Base-by-base conservation (phyloP, 2,888 invertebrate species). In the Amblyteles armatorius region DNA sequence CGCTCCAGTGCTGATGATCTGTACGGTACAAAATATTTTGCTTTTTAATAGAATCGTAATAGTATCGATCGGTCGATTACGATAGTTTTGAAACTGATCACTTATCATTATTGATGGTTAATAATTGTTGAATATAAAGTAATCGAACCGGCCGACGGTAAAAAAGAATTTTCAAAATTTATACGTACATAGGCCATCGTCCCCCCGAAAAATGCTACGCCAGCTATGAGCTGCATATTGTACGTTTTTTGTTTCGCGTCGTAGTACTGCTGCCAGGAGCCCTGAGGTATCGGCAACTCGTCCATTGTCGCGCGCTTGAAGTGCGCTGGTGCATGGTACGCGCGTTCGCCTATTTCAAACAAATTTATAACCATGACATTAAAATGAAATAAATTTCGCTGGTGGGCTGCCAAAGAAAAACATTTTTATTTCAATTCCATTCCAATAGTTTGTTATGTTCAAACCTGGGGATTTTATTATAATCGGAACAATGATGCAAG, bases 211-310 rank as follows among this genome's bases (percentile, higher is more conserved):
- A 44, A 7, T 16, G 92, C 93, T 52, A 96, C 69, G 0, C 97
- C 97, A 71, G 94, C 90, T 11, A 95, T 88, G 71, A 98, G 94
- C 16, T 95, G 94, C 9, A 95, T 92, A 90, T 97, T 98, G 94
- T 96, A 97, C 90, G 95, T 95, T 86, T 95, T 94, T 92, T 98
- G 97, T 84, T 95, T 95, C 48, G 95, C 95, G 78, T 96, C 95
- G 90, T 97, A 91, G 68, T 95, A 93, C 76, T 96, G 95, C 92
- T 97, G 95, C 97, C 98, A 98, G 29, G 96, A 96, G 79, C 98
- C 98, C 82, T 95, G 94, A 0, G 98, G 98, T 72, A 96, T 95
- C 0, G 97, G 97, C 92, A 97, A 93, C 92, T 98, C 97, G 90
- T 97, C 96, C 96, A 97, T 96, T 13, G 95, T 95, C 1, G 95